phyloP scores from a whole-genome alignment of 2,888 invertebrate genomes.

The Eutolmus rufibarbis region DNA sequence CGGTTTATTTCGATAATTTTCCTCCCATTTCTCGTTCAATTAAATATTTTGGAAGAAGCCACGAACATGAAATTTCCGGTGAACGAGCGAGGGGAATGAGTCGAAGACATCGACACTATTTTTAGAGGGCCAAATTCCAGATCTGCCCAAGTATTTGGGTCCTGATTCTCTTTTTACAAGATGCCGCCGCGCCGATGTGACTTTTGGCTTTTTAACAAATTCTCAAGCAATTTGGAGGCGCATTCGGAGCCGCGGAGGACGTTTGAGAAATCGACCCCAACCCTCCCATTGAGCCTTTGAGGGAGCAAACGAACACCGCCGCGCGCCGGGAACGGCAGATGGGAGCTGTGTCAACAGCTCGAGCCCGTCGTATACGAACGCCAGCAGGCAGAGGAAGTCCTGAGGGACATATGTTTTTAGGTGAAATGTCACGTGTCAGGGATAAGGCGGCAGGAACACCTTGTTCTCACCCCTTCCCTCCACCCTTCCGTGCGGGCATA shows the following conservation, averaged over 20 bases:
- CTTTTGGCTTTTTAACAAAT: background rate
- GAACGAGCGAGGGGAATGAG: background rate
- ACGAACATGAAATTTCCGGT: slow-evolving; percentile 4
- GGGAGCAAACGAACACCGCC: background rate
- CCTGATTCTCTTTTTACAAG: background rate
- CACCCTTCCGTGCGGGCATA: slow-evolving; percentile 2
- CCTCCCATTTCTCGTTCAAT: background rate
- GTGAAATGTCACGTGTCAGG: slow-evolving; percentile 45
- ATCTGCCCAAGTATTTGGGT: background rate
- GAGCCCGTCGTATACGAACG: slow-evolving; percentile 13
- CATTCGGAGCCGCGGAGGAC: background rate
- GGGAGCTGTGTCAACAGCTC: slow-evolving; percentile 42
- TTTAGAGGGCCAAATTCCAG: slow-evolving; percentile 7
- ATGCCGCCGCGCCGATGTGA: background rate
- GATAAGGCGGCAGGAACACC: slow-evolving; percentile 42
- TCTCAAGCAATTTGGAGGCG: background rate
- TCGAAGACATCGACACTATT: background rate
- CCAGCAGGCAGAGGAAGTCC: slow-evolving; percentile 41
- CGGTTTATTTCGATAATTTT: slow-evolving; percentile 11
- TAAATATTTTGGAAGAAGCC: slow-evolving; percentile 4
- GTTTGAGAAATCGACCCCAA: background rate
- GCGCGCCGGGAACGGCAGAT: slow-evolving; percentile 14
- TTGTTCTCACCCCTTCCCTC: slow-evolving; percentile 1
- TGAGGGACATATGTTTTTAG: slow-evolving; percentile 41
- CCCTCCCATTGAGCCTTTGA: background rate